Base-by-base conservation (phyloP, 2,888 invertebrate genomes). In the Sphecodes monilicornis region DNA sequence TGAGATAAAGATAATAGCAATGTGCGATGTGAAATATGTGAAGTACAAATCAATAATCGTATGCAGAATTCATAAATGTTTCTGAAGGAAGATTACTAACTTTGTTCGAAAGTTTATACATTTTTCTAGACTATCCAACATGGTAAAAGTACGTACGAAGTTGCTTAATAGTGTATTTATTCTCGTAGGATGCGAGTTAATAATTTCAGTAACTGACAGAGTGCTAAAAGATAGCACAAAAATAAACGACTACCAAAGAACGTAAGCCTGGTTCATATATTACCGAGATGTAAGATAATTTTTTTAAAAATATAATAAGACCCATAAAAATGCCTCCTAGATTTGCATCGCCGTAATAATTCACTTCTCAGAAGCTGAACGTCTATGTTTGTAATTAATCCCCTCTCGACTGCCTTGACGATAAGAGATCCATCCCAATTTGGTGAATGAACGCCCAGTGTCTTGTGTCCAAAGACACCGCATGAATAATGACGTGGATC, bases 341-440 rank as follows among this genome's bases (percentile, higher is more conserved):
- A 78, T 78, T 36, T 73, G 81, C 70, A 90, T 86, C 89, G 82
- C 86, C 90, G 86, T 90, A 90, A 92, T 91, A 89, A 91, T 89
- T 89, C 86, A 89, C 77, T 92, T 91, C 91, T 88, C 82, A 88
- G 90, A 91, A 91, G 85, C 75, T 70, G 86, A 86, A 81, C 86
- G 70, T 81, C 84, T 82, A 54, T 85, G 84, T 78, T 88, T 78
- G 83, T 88, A 90, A 91, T 90, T 91, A 90, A 86, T 86, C 84
- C 81, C 57, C 82, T 57, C 79, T 73, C 75, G 68, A 64, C 76
- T 86, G 85, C 88, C 90, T 91, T 87, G 89, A 85, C 5, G 73
- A 78, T 75, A 71, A 76, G 87, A 86, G 87, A 85, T 82, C 85
- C 90, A 88, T 83, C 86, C 89, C 80, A 88, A 91, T 92, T 90